These are phyloP conservation scores for Delia radicum DNA, from an alignment of 1,140 invertebrate species.

Conservation along the genomic window DNA sequence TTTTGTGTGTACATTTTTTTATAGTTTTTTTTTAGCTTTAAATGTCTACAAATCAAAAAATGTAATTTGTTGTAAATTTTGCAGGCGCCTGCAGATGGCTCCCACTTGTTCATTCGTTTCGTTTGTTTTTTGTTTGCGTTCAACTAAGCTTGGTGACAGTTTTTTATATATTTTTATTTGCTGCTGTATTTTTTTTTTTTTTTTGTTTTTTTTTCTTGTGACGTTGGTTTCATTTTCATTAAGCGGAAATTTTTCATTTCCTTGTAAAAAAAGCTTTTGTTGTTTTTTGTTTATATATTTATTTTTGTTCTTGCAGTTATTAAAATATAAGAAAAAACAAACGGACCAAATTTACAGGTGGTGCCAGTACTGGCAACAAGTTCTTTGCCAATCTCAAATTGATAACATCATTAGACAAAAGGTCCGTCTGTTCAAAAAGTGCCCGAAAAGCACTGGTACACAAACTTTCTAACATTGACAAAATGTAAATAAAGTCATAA, in stretches of 20 bases:
- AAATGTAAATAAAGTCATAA: too few relatives aligned
- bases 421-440: too few relatives aligned
- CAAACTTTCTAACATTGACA: too few relatives aligned
- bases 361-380: too few relatives aligned
- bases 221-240: background rate
- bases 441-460: too few relatives aligned
- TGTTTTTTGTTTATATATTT: background rate
- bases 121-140: background rate
- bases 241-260: background rate
- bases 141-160: background rate
- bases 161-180: background rate
- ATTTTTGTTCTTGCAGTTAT: background rate
- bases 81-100: background rate
- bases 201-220: background rate
- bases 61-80: slow-evolving; percentile 4
- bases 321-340: too few relatives aligned
- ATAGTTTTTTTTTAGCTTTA: background rate
- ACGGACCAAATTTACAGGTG: too few relatives aligned
- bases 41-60: slow-evolving; percentile 3
- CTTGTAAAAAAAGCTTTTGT: background rate
- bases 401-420: too few relatives aligned
- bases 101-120: background rate
- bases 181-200: background rate
- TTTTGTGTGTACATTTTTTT: background rate
- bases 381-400: too few relatives aligned